A percentile compares a stretch with the other conserved stretches of the same genome.
Conservation (phyloP, 2,888 invertebrate genomes). For the Petrophora chlorosata region DNA sequence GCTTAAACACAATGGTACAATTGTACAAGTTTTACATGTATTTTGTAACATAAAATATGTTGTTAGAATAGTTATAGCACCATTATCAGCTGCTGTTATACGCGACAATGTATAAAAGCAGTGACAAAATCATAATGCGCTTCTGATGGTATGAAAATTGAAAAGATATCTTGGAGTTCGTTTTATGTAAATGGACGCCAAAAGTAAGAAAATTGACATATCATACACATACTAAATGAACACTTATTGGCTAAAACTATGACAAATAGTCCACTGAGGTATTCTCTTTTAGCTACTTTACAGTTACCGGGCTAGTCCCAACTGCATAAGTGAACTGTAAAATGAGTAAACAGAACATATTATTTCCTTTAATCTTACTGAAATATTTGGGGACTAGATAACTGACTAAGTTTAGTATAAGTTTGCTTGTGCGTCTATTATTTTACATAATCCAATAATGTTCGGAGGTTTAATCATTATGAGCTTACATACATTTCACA, state of each 20-base stretch:
- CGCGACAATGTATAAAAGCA: conserved; percentile 59
- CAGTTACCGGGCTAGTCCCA: conserved; percentile 33
- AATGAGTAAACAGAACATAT: conserved; percentile 63
- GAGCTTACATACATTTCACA: neutral
- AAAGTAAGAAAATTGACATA: conserved; percentile 77
- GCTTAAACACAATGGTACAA: conserved; percentile 28
- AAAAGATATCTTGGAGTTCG: conserved; percentile 26
- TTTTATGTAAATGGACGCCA: conserved; percentile 69
- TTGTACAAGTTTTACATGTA: conserved; percentile 5
- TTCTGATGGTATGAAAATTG: conserved; percentile 31
- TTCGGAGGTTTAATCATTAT: conserved; percentile 4
- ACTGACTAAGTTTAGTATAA: conserved; percentile 80
- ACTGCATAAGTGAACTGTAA: too few species aligned
- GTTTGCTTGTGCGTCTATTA: conserved; percentile 63
- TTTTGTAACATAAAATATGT: conserved; percentile 26
- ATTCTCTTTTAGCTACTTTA: conserved; percentile 54
- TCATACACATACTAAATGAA: conserved; percentile 72
- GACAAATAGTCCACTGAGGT: conserved; percentile 81
- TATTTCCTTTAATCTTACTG: conserved; percentile 60
- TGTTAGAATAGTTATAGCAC: conserved; percentile 68
- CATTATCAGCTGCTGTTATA: conserved; percentile 77
- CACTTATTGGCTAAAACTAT: conserved; percentile 83
- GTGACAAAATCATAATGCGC: conserved; percentile 33
- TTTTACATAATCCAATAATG: conserved; percentile 6
- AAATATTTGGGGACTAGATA: conserved; percentile 77